Conservation (phyloP, 1,140 invertebrate genomes). For the Drosophila orosa region DNA sequence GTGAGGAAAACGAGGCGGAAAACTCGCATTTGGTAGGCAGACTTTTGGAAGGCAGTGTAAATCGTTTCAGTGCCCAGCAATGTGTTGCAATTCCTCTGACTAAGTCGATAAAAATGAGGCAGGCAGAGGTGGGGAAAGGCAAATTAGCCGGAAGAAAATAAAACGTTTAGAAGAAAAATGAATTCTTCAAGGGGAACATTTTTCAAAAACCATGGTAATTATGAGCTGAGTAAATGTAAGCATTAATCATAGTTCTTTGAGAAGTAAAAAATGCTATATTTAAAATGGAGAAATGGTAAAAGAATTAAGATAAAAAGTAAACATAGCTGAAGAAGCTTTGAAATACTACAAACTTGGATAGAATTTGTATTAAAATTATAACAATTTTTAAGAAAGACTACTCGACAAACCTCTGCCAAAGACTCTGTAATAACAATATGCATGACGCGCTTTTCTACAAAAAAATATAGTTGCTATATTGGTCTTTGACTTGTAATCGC, state of each 20-base stretch:
- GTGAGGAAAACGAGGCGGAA: constrained; percentile 9
- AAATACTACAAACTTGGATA: not conserved
- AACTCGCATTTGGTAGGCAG: not conserved
- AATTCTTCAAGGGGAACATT: not conserved
- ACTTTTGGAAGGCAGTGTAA: constrained; percentile 14
- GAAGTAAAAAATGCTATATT: not conserved
- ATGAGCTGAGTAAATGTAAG: constrained; percentile 6
- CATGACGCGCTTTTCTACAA: too few species aligned
- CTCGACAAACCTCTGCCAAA: too few species aligned
- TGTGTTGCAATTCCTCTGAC: constrained; percentile 51
- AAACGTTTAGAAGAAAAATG: constrained; percentile 17
- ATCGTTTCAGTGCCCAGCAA: constrained; percentile 25
- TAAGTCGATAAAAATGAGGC: constrained; percentile 9
- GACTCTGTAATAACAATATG: too few species aligned
- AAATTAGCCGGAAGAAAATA: constrained; percentile 26
- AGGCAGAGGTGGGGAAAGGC: constrained; percentile 1
- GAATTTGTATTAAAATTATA: not conserved
- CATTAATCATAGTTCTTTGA: constrained; percentile 2
- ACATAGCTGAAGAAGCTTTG: not conserved
- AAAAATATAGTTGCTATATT: not conserved
- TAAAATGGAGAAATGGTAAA: not conserved
- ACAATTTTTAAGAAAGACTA: not conserved
- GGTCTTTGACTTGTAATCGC: not conserved
- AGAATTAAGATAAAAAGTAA: not conserved
- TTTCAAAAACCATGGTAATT: not conserved